Evolutionary conservation across 1,140 invertebrate genomes (phyloP), one percentile per base, ranked within the genome.

Genomic region (Cherax quadricarinatus): DNA sequence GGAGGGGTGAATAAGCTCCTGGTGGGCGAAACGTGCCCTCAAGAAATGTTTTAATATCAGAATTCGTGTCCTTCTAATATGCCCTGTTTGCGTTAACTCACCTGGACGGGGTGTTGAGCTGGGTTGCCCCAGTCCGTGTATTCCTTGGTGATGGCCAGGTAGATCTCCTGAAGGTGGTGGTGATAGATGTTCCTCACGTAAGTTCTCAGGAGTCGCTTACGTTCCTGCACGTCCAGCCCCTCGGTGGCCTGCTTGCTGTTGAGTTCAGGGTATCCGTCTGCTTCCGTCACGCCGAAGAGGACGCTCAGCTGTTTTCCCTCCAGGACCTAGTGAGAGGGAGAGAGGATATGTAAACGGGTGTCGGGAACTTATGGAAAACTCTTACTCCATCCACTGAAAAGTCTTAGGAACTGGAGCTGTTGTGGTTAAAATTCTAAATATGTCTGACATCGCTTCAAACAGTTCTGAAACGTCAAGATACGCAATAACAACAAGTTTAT

Each of bases 121-220:
- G 98, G 98, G 94, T 97, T 96, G 94, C 98, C 98, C 98, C 98
- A 99, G 95, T 99, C 98, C 3, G 98, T 99, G 95, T 99, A 99
- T 95, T 99, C 98, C 95, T 99, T 99, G 93, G 99, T 97, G 21
- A 96, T 95, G 53, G 96, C 96, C 60, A 96, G 95, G 81, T 95
- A 95, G 79, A 97, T 96, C 94, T 96, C 96, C 93, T 96, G 95
- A 51, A 96, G 94, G 94, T 96, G 96, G 93, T 94, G 98, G 94
- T 97, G 97, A 95, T 98, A 98, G 73, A 97, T 97, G 95, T 98
- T 98, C 70, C 98, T 96, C 79, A 98, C 98, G 95, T 97, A 98
- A 18, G 98, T 98, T 89, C 98, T 96, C 93, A 98, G 96, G 93
- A 98, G 97, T 79, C 97, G 96, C 86, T 98, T 97, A 83, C 97